Evolutionary conservation across 2,113 vertebrate genomes (phyloP).

Genomic region (Dasyprocta punctata): DNA sequence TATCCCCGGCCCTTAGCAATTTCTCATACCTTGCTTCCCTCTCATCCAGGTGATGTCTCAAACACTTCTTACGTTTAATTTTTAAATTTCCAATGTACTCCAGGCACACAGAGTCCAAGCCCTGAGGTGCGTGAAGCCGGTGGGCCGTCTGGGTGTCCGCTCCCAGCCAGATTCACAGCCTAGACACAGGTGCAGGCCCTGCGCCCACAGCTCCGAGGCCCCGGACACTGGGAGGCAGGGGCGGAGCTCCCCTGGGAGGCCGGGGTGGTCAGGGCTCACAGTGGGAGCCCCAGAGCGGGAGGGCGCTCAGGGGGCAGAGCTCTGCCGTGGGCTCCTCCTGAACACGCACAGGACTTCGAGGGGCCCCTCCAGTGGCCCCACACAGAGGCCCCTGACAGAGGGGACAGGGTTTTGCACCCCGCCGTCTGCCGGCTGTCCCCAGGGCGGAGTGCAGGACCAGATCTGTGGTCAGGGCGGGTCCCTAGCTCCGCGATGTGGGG

Average conservation of each 20-base stretch:
- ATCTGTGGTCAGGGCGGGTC: too few species aligned
- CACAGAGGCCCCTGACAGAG: neutral
- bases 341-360: fast-evolving
- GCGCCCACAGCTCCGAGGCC: neutral
- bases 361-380: neutral
- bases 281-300: neutral
- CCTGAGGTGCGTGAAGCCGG: neutral
- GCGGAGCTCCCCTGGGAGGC: neutral
- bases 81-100: neutral
- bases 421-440: neutral
- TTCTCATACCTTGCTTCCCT: too few species aligned
- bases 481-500: neutral
- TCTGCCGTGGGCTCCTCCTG: neutral
- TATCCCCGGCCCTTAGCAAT: too few species aligned
- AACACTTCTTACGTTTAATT: neutral
- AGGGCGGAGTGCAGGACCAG: neutral
- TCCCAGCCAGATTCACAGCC: neutral
- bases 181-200: neutral
- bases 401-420: too few species aligned
- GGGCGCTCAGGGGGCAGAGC: neutral
- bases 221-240: neutral
- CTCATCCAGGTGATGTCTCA: too few species aligned
- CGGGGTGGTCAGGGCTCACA: neutral
- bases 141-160: neutral
- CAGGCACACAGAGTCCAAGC: neutral